phyloP scores from a whole-genome alignment of 2,888 invertebrate genomes.

The Keiferia lycopersicella region DNA sequence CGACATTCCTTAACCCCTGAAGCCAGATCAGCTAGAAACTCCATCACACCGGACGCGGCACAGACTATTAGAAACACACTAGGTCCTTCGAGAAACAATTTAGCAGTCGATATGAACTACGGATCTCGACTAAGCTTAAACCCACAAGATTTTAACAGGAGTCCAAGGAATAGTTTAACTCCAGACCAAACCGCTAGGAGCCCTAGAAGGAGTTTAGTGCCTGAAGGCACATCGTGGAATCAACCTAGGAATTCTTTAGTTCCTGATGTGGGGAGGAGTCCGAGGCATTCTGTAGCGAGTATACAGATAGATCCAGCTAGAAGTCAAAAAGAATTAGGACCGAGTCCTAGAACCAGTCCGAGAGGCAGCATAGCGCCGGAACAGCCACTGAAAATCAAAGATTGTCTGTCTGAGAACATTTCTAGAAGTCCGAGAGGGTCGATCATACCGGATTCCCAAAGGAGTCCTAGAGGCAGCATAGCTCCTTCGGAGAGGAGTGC shows the following conservation, averaged over 20 bases:
- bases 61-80: slow-evolving; percentile 79
- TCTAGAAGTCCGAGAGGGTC: slow-evolving; percentile 81
- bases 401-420: slow-evolving; percentile 58
- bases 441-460: slow-evolving; percentile 77
- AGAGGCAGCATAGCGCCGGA: slow-evolving; percentile 80
- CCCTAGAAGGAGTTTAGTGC: slow-evolving; percentile 82
- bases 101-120: slow-evolving; percentile 80
- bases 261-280: slow-evolving; percentile 81
- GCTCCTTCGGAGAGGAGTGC: slow-evolving; percentile 77
- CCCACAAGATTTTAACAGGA: slow-evolving; percentile 79
- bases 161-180: slow-evolving; percentile 75
- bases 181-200: slow-evolving; percentile 76
- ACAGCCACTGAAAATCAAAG: slow-evolving; percentile 66
- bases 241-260: slow-evolving; percentile 82
- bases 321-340: slow-evolving; percentile 72
- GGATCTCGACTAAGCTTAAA: slow-evolving; percentile 81
- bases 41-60: slow-evolving; percentile 82
- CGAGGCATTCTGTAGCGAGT: slow-evolving; percentile 80
- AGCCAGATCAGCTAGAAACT: slow-evolving; percentile 82
- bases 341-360: slow-evolving; percentile 80
- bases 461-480: slow-evolving; percentile 83
- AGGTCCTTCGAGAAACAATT: slow-evolving; percentile 81
- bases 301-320: slow-evolving; percentile 72
- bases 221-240: slow-evolving; percentile 78
- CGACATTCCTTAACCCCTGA: slow-evolving; percentile 81